These are phyloP conservation scores for Lagorchestes hirsutus DNA, from an alignment of 2,797 vertebrate genomes.

Conservation along the genomic window DNA sequence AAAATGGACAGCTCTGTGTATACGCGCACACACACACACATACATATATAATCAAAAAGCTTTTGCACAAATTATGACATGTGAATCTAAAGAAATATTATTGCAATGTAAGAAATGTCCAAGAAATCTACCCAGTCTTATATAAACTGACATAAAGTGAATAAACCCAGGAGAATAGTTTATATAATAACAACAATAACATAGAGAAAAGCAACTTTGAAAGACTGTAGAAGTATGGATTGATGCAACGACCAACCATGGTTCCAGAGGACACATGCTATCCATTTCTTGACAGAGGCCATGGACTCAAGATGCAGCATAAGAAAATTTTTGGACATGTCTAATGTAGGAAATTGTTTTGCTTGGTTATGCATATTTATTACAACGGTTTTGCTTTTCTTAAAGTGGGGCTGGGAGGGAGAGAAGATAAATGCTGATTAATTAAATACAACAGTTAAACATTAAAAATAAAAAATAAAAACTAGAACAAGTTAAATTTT, in stretches of 20 bases:
- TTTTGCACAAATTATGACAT: not conserved
- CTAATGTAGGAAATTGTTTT: not conserved
- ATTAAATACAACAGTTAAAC: not conserved
- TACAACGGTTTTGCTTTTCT: not conserved
- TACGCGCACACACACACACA: too few species aligned
- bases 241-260: not conserved
- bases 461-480: not conserved
- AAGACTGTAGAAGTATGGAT: not conserved
- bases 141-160: not conserved
- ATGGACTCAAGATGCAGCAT: not conserved
- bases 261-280: not conserved
- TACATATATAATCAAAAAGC: not conserved
- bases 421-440: not conserved
- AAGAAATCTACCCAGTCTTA: not conserved
- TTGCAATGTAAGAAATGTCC: not conserved
- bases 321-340: not conserved
- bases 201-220: not conserved
- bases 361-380: not conserved
- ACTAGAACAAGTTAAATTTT: not conserved
- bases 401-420: not conserved
- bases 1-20: not conserved
- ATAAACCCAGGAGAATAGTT: not conserved
- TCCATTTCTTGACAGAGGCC: not conserved
- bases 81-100: not conserved
- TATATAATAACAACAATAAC: not conserved